phyloP scores from a whole-genome alignment of 2,797 vertebrate genomes.

The Tinamus major region DNA sequence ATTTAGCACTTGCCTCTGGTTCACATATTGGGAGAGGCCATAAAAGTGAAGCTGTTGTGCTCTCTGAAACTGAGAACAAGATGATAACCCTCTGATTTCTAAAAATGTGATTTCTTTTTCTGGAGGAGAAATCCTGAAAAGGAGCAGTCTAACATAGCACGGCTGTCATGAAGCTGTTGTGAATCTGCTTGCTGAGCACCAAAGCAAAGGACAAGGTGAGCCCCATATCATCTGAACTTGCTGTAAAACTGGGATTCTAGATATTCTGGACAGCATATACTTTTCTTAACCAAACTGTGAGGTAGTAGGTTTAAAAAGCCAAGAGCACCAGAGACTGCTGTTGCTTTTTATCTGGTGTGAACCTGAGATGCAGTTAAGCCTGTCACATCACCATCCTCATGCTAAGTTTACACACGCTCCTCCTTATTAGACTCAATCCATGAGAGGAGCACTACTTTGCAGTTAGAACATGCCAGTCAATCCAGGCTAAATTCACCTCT shows the following conservation, averaged over 20 bases:
- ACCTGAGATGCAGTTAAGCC: not conserved
- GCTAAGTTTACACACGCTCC: not conserved
- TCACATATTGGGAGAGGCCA: not conserved
- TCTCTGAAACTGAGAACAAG: not conserved
- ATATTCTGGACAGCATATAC: slow-evolving; percentile 38
- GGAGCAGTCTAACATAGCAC: not conserved
- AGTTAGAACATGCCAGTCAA: not conserved
- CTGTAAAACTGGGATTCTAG: slow-evolving; percentile 55
- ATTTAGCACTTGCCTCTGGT: not conserved
- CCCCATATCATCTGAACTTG: not conserved
- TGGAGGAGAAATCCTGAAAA: not conserved
- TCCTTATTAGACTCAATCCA: not conserved
- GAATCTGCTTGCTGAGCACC: slow-evolving; percentile 13
- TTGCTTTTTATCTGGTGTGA: not conserved
- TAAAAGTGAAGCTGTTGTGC: not conserved
- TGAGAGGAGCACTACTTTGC: not conserved
- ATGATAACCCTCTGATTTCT: not conserved
- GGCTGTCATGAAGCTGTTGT: not conserved
- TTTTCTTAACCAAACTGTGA: slow-evolving; percentile 45
- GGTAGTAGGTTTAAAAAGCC: slow-evolving; percentile 52
- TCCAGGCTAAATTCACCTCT: accelerated
- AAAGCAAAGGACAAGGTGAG: not conserved
- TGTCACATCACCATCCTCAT: not conserved
- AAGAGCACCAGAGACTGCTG: not conserved
- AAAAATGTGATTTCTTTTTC: not conserved